These are phyloP conservation scores for Gambusia affinis DNA, from an alignment of 2,113 vertebrate species.

Conservation along the genomic window DNA sequence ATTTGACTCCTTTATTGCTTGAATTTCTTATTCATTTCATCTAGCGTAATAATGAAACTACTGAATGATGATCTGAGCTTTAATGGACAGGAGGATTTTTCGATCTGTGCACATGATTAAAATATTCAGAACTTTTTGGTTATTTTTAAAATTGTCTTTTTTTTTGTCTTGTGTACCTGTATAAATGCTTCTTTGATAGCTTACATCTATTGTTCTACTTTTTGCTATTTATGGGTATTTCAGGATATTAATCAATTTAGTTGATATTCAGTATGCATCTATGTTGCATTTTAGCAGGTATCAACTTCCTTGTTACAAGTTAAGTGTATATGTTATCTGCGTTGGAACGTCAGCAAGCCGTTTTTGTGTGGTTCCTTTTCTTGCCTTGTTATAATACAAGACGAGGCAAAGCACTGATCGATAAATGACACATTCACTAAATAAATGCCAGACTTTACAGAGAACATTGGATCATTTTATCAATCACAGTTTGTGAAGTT, in stretches of 20 bases:
- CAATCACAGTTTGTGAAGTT: too few species aligned
- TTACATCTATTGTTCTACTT: background rate
- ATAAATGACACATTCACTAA: too few species aligned
- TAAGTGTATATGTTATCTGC: background rate
- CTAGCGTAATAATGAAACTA: conserved; percentile 4
- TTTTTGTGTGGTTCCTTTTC: background rate
- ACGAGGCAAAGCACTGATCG: background rate
- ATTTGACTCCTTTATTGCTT: conserved; percentile 35
- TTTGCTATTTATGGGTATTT: background rate
- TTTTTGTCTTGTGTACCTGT: background rate
- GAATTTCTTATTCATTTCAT: conserved; percentile 40
- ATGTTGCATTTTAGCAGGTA: background rate
- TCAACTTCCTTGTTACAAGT: background rate
- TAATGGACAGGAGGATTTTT: conserved; percentile 7
- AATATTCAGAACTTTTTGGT: background rate
- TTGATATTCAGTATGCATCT: background rate
- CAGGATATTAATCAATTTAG: background rate
- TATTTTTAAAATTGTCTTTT: background rate
- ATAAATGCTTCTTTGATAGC: background rate
- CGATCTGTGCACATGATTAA: background rate
- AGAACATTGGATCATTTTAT: too few species aligned
- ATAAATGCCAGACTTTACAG: too few species aligned
- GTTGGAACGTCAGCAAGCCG: background rate
- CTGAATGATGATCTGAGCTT: conserved; percentile 33
- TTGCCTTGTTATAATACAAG: background rate